Conservation (phyloP, 2,888 invertebrate genomes). For the Acanthosepion lycidas region DNA sequence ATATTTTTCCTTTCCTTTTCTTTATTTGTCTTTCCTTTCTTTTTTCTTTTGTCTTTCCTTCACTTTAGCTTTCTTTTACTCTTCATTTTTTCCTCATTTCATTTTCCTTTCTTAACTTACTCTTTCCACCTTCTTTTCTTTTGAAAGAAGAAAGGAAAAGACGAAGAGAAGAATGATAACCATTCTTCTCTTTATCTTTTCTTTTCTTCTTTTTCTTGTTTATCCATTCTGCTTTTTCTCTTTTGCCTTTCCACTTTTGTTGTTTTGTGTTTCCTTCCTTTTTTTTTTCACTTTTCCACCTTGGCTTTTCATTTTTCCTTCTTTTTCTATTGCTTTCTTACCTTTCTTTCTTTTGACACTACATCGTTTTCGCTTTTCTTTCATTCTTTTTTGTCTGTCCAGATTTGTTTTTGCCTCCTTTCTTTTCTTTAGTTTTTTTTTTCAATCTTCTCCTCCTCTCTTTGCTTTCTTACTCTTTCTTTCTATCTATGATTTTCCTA, state of each 20-base stretch:
- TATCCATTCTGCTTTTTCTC: background rate
- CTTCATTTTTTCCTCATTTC: background rate
- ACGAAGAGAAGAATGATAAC: too few species aligned
- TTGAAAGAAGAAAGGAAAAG: too few species aligned
- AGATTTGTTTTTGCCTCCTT: background rate
- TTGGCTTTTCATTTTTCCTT: background rate
- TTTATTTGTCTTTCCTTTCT: background rate
- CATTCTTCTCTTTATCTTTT: background rate
- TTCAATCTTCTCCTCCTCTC: background rate
- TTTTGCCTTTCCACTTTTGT: too few species aligned
- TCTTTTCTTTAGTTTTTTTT: background rate
- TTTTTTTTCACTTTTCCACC: background rate
- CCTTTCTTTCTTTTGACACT: background rate
- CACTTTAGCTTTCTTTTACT: background rate
- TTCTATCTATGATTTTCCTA: background rate
- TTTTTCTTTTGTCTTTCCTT: background rate
- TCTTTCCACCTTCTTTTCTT: background rate
- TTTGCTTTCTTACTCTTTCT: background rate
- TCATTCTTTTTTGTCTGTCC: background rate
- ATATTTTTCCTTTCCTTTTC: background rate
- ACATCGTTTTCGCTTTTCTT: background rate
- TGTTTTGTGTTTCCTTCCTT: background rate
- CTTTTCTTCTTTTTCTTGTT: background rate
- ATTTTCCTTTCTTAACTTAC: background rate
- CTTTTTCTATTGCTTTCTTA: background rate